These are phyloP conservation scores for Sebastolobus alascanus DNA, from an alignment of 2,797 vertebrate genomes.

Conservation along the genomic window DNA sequence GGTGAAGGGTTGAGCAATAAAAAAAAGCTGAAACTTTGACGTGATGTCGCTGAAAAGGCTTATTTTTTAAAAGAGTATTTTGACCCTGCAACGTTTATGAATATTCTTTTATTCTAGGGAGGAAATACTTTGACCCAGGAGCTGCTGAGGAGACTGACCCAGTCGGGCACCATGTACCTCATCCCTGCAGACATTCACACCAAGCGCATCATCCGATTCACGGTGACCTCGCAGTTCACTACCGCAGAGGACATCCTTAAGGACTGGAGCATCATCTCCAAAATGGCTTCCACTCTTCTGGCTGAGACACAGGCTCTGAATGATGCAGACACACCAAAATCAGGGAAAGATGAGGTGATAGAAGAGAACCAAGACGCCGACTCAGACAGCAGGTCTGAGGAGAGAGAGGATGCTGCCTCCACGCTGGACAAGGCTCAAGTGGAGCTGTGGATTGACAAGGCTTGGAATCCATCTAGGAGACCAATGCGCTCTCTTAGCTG, in stretches of 20 bases:
- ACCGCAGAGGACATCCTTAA: constrained; percentile 90
- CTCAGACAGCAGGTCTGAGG: constrained; percentile 1
- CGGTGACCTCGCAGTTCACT: constrained; percentile 96
- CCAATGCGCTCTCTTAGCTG: constrained; percentile 91
- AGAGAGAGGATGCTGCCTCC: constrained; percentile 35
- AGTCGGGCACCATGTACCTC: constrained; percentile 91
- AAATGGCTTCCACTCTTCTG: constrained; percentile 84
- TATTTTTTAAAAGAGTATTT: background rate
- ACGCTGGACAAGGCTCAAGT: constrained; percentile 62
- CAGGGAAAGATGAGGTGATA: constrained; percentile 28
- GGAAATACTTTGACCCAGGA: constrained; percentile 93
- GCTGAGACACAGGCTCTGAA: constrained; percentile 49
- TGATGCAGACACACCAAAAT: constrained; percentile 27
- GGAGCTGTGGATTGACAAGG: constrained; percentile 83
- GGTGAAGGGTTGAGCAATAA: constrained; percentile 7
- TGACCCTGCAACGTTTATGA: background rate
- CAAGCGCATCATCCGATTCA: constrained; percentile 95
- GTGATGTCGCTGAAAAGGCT: background rate
- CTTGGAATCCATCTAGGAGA: constrained; percentile 85
- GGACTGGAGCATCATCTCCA: constrained; percentile 92
- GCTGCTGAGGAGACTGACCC: constrained; percentile 89
- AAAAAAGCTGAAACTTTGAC: constrained; percentile 2
- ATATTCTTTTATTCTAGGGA: constrained; percentile 78
- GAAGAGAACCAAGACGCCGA: constrained; percentile 28
- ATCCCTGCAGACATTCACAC: constrained; percentile 91